phyloP scores from a whole-genome alignment of 2,888 invertebrate genomes.

The Folsomia candida region DNA sequence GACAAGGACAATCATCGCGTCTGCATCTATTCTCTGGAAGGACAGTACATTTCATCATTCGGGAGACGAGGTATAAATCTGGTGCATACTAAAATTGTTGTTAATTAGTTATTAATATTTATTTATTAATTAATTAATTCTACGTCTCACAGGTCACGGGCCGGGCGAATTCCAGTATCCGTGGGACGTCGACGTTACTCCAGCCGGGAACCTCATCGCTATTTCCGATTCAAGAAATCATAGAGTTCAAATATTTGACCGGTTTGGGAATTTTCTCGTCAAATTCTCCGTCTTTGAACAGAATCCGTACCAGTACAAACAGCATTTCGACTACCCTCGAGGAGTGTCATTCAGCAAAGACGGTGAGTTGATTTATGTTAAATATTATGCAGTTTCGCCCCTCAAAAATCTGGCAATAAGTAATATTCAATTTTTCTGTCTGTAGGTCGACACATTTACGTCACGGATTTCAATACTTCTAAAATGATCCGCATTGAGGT shows the following conservation, averaged over 20 bases:
- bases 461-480: slow-evolving; percentile 26
- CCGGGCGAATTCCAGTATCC: slow-evolving; percentile 39
- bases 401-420: too few species aligned
- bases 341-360: slow-evolving; percentile 25
- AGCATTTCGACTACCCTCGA: slow-evolving; percentile 32
- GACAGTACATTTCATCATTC: slow-evolving; percentile 23
- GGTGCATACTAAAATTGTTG: neutral
- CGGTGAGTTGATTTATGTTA: too few species aligned
- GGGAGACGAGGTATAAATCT: too few species aligned
- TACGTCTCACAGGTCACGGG: neutral
- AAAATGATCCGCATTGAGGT: slow-evolving; percentile 10
- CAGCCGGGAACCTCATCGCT: slow-evolving; percentile 33
- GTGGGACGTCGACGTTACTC: slow-evolving; percentile 41
- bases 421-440: neutral
- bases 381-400: too few species aligned
- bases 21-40: slow-evolving; percentile 19
- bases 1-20: slow-evolving; percentile 39
- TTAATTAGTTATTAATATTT: neutral
- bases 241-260: slow-evolving; percentile 40
- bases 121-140: too few species aligned
- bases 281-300: slow-evolving; percentile 33
- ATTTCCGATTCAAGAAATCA: slow-evolving; percentile 45
- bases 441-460: slow-evolving; percentile 22
- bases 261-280: too few species aligned
- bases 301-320: slow-evolving; percentile 28